phyloP scores from a whole-genome alignment of 2,888 invertebrate species.

The Conomelus anceps region DNA sequence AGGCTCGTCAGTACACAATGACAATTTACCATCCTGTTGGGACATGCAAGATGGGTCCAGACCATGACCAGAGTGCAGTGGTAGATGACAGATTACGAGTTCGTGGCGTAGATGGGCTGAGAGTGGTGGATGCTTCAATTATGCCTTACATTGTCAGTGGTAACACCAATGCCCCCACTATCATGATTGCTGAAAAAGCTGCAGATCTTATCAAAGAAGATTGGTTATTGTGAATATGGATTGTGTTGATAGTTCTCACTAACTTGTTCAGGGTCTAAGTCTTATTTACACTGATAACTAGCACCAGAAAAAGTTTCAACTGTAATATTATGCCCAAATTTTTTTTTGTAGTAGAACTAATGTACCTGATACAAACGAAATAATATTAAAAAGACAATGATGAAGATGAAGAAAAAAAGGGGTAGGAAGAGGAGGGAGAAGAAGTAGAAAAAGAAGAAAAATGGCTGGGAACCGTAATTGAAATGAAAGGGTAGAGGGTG shows the following conservation, averaged over 20 bases:
- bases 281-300: background rate
- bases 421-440: too few species aligned
- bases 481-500: too few species aligned
- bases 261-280: background rate
- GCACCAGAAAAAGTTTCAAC: background rate
- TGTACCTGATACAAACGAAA: too few species aligned
- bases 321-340: too few species aligned
- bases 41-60: slow-evolving; percentile 74
- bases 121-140: slow-evolving; percentile 75
- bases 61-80: slow-evolving; percentile 53
- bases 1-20: slow-evolving; percentile 64
- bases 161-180: slow-evolving; percentile 73
- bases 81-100: slow-evolving; percentile 63
- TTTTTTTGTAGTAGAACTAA: too few species aligned
- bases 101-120: slow-evolving; percentile 57
- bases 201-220: slow-evolving; percentile 75
- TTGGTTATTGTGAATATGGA: slow-evolving; percentile 44
- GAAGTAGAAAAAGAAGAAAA: too few species aligned
- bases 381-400: too few species aligned
- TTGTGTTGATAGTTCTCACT: background rate
- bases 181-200: slow-evolving; percentile 80
- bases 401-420: too few species aligned
- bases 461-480: too few species aligned
- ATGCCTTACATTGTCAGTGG: slow-evolving; percentile 75
- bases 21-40: slow-evolving; percentile 79